These are phyloP conservation scores for Nilaparvata lugens DNA, from an alignment of 1,140 invertebrate genomes.

Conservation along the genomic window DNA sequence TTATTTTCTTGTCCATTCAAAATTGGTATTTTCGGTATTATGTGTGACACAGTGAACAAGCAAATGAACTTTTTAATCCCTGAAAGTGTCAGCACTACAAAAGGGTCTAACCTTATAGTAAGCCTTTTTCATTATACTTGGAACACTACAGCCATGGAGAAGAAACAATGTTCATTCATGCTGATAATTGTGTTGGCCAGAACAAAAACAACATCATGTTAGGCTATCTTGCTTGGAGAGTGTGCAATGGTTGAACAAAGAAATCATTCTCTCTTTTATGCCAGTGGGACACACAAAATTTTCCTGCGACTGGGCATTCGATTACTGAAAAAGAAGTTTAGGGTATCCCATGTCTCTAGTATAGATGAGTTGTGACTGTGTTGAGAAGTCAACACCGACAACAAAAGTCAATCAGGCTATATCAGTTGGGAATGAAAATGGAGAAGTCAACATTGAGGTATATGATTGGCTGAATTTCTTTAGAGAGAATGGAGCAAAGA, in stretches of 20 bases:
- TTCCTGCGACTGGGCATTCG: slow-evolving; percentile 14
- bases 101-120: slow-evolving; percentile 18
- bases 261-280: slow-evolving; percentile 9
- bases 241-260: slow-evolving; percentile 1
- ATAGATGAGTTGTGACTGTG: slow-evolving; percentile 13
- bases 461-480: slow-evolving; percentile 12
- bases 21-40: slow-evolving; percentile 17
- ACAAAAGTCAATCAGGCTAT: slow-evolving; percentile 8
- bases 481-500: slow-evolving; percentile 2
- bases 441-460: slow-evolving; percentile 5
- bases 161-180: slow-evolving; percentile 12
- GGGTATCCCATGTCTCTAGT: slow-evolving; percentile 3
- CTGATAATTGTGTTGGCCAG: slow-evolving; percentile 21
- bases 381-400: slow-evolving; percentile 8
- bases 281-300: slow-evolving; percentile 16
- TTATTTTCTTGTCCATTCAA: slow-evolving; percentile 21
- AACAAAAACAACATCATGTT: slow-evolving; percentile 18
- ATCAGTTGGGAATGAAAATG: slow-evolving; percentile 6
- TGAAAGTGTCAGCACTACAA: slow-evolving; percentile 7
- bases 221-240: slow-evolving; percentile 9
- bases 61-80: slow-evolving; percentile 18
- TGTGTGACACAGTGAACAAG: slow-evolving; percentile 15
- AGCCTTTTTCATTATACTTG: slow-evolving; percentile 16
- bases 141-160: slow-evolving; percentile 12
- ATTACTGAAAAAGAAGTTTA: slow-evolving; percentile 10